Evolutionary conservation across 2,113 vertebrate genomes (phyloP).

Genomic region (Xenopus tropicalis): UCB_Xtro_10.0 CM004449.2:44425501-44426000

Average conservation of each 20-base stretch:
- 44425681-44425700: conserved; percentile 31
- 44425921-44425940: conserved; percentile 21
- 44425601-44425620: neutral
- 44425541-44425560: no score
- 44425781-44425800: conserved; percentile 10
- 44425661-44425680: conserved; percentile 18
- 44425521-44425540: no score
- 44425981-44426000: conserved; percentile 23
- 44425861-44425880: conserved; percentile 5
- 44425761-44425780: conserved; percentile 33
- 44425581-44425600: no score
- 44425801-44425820: conserved; percentile 10
- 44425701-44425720: conserved; percentile 14
- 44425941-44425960: conserved; percentile 10
- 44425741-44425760: conserved; percentile 22
- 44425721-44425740: conserved; percentile 27
- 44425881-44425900: neutral
- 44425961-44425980: conserved; percentile 45
- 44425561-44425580: no score
- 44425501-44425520: no score
- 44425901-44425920: conserved; percentile 19
- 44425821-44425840: conserved; percentile 38
- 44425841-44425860: conserved; percentile 27
- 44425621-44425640: conserved; percentile 15
- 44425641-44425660: conserved; percentile 9